phyloP scores from a whole-genome alignment of 2,888 invertebrate genomes.

The Scotopteryx bipunctaria region DNA sequence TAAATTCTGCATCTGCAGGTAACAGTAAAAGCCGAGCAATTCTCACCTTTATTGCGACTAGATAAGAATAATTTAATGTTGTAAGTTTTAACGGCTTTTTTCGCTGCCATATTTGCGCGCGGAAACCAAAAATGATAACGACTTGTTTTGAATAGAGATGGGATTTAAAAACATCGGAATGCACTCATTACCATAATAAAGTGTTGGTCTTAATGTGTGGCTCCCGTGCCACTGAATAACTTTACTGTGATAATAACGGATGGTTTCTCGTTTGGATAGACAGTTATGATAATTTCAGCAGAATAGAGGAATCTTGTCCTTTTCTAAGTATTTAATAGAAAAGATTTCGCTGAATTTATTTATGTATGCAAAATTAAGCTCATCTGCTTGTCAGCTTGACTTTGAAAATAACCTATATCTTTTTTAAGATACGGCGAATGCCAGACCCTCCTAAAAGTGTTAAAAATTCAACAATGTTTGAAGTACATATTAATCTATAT shows the following conservation, averaged over 20 bases:
- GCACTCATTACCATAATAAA: constrained; percentile 8
- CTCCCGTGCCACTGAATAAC: constrained; percentile 13
- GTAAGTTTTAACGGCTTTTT: constrained; percentile 28
- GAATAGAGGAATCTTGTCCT: no score
- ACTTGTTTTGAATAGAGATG: constrained; percentile 50
- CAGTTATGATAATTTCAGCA: no score
- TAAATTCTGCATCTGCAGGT: constrained; percentile 20
- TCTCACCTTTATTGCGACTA: constrained; percentile 35
- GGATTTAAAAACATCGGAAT: constrained; percentile 24
- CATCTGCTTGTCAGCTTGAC: no score
- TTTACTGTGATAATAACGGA: neutral
- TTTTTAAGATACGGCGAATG: no score
- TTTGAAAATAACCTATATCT: no score
- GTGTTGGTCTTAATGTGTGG: constrained; percentile 5
- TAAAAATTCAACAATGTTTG: no score
- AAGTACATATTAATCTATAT: no score
- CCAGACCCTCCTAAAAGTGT: no score
- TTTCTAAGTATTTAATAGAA: no score
- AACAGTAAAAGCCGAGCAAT: constrained; percentile 23
- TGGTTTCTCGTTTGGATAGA: no score
- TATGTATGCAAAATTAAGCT: no score
- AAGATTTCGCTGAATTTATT: no score
- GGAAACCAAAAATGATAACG: constrained; percentile 61
- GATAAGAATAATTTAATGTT: constrained; percentile 32
- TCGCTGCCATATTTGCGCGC: constrained; percentile 43